phyloP scores from a whole-genome alignment of 2,113 vertebrate species.

The Leptosomus discolor region DNA sequence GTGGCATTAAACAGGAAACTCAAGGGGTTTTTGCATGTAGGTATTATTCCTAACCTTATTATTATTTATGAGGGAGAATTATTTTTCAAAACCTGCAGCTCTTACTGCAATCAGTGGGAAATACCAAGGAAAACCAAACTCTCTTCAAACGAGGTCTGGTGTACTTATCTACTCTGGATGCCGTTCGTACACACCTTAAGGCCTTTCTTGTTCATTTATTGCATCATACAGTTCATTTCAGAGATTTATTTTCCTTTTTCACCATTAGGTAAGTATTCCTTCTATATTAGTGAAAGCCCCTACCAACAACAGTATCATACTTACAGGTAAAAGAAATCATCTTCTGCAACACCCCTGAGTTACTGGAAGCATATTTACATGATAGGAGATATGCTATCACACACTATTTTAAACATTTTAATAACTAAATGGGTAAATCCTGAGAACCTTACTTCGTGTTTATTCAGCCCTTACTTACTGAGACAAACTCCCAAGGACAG shows the following conservation, averaged over 20 bases:
- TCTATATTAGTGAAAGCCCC: neutral
- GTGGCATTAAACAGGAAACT: neutral
- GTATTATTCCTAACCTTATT: neutral
- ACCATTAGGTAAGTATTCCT: neutral
- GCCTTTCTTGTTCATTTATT: neutral
- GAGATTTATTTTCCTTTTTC: neutral
- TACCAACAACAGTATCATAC: neutral
- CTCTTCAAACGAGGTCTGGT: neutral
- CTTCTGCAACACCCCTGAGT: neutral
- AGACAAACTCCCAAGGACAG: slow-evolving; percentile 29
- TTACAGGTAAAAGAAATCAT: neutral
- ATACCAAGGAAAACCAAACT: neutral
- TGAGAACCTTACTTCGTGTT: slow-evolving; percentile 31
- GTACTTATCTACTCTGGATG: neutral
- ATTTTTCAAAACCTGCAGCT: neutral
- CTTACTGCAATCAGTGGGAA: neutral
- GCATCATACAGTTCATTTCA: neutral
- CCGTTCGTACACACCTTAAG: neutral
- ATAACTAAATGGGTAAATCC: slow-evolving; percentile 17
- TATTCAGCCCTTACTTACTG: slow-evolving; percentile 49
- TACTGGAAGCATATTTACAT: neutral
- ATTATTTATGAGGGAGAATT: neutral
- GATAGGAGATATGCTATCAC: neutral
- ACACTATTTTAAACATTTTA: slow-evolving; percentile 44
- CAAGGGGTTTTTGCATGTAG: neutral